Evolutionary conservation across 2,888 invertebrate species (phyloP).

Genomic region (Andricus curvator): DNA sequence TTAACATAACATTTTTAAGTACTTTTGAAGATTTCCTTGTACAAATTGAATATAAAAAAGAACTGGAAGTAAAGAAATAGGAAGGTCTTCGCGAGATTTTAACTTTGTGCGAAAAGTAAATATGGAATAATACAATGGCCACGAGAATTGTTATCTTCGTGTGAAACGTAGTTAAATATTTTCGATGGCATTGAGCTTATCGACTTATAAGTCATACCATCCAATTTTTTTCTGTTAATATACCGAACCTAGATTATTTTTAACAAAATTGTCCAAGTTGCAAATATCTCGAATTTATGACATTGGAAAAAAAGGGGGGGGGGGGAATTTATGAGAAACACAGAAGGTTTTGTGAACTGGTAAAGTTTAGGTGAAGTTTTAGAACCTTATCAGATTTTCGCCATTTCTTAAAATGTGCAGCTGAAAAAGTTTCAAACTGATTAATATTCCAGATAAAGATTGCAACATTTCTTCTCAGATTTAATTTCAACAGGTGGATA

Average conservation of each 20-base stretch:
- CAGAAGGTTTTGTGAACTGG: neutral
- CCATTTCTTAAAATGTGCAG: too few species aligned
- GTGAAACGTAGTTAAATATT: neutral
- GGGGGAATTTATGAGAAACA: neutral
- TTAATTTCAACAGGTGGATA: too few species aligned
- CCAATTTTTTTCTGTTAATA: neutral
- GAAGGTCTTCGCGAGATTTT: neutral
- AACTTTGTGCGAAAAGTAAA: neutral
- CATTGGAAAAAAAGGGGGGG: too few species aligned
- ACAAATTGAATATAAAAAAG: neutral
- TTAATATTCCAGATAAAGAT: too few species aligned
- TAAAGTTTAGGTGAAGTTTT: too few species aligned
- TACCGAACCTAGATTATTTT: too few species aligned
- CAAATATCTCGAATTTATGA: too few species aligned
- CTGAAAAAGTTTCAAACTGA: too few species aligned
- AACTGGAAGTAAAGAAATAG: neutral
- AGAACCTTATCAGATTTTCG: too few species aligned
- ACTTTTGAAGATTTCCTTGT: neutral
- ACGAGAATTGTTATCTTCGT: neutral
- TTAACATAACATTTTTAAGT: neutral
- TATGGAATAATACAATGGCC: neutral
- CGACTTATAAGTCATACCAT: neutral
- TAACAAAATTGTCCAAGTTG: too few species aligned
- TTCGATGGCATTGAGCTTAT: neutral
- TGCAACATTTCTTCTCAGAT: too few species aligned